Percentiles rank a stretch among this genome's conserved stretches.
These are phyloP conservation scores for Drosophila mimica DNA, from an alignment of 2,888 invertebrate genomes.

Conservation along the genomic window DNA sequence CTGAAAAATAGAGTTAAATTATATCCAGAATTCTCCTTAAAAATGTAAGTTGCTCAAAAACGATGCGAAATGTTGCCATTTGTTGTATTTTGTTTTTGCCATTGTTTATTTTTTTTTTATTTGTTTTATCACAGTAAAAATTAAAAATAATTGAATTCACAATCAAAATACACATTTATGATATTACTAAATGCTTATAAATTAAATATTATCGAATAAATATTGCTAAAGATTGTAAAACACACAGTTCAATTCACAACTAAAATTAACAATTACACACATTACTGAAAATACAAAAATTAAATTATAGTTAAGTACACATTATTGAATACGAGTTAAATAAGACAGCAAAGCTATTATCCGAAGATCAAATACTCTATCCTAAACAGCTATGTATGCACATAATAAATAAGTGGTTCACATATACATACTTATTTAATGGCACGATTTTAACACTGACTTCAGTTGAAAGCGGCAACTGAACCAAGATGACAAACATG, in stretches of 20 bases:
- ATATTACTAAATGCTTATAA: constrained; percentile 65
- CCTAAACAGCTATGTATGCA: background rate
- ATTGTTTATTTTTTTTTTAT: constrained; percentile 60
- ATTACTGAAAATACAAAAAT: constrained; percentile 47
- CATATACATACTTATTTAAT: background rate
- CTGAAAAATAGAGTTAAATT: constrained; percentile 12
- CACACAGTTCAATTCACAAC: constrained; percentile 52
- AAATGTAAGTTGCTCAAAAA: background rate
- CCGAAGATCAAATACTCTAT: constrained; percentile 19
- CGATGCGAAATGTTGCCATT: constrained; percentile 14
- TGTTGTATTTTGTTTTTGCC: constrained; percentile 49
- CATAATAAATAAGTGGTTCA: background rate
- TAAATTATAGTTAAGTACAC: constrained; percentile 34
- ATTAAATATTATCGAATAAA: constrained; percentile 53
- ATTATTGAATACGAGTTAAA: constrained; percentile 16
- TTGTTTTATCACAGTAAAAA: constrained; percentile 83
- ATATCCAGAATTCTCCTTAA: constrained; percentile 24
- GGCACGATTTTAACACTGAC: background rate
- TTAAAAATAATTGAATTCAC: constrained; percentile 76
- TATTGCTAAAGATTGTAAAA: constrained; percentile 52
- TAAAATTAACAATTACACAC: constrained; percentile 55
- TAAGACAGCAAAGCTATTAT: background rate
- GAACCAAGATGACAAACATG: background rate
- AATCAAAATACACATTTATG: constrained; percentile 70
- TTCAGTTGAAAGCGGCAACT: background rate